Conservation (phyloP, 2,888 invertebrate genomes). For the Acanthacorydalis orientalis region DNA sequence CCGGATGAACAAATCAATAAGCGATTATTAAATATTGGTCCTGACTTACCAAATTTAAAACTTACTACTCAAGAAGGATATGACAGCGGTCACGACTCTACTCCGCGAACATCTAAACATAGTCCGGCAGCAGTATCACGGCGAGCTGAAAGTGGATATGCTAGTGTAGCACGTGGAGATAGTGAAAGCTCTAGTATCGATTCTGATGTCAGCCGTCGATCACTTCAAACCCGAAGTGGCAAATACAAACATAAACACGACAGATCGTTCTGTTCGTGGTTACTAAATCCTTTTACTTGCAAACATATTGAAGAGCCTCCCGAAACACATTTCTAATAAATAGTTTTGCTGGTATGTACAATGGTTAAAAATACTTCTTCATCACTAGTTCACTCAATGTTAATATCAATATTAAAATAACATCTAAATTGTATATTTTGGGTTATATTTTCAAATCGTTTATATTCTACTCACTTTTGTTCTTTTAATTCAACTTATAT, state of each 20-base stretch:
- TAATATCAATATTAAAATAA: no score
- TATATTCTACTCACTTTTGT: no score
- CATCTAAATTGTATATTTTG: no score
- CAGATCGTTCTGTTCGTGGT: conserved; percentile 58
- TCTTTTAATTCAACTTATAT: no score
- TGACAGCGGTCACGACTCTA: conserved; percentile 72
- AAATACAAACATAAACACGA: conserved; percentile 51
- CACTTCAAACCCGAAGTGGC: conserved; percentile 24
- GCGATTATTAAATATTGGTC: conserved; percentile 42
- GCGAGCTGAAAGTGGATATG: conserved; percentile 79
- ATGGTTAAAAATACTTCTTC: background rate
- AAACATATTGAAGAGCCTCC: conserved; percentile 48
- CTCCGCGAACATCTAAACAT: conserved; percentile 65
- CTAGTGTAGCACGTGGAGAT: conserved; percentile 67
- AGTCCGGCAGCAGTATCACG: conserved; percentile 63
- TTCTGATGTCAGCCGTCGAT: conserved; percentile 41
- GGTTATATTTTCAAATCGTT: no score
- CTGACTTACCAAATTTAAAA: conserved; percentile 45
- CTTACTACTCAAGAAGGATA: conserved; percentile 44
- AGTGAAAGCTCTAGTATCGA: conserved; percentile 78
- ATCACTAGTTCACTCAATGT: background rate
- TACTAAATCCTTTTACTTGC: conserved; percentile 59
- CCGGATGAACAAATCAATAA: conserved; percentile 44
- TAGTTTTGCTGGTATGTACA: conserved; percentile 6
- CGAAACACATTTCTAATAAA: conserved; percentile 25